Conservation (phyloP, 2,888 invertebrate genomes). For the Nymphalis polychloros region DNA sequence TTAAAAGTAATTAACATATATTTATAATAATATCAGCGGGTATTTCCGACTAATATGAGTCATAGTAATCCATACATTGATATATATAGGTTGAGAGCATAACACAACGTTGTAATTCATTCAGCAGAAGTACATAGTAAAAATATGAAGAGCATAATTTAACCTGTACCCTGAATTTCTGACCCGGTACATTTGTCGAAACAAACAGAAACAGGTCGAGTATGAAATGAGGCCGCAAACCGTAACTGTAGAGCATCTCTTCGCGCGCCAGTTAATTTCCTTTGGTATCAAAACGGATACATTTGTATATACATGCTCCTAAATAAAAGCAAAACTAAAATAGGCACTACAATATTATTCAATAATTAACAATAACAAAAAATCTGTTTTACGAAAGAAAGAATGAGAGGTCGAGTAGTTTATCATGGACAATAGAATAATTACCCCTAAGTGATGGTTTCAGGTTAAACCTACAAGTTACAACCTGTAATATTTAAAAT, state of each 20-base stretch:
- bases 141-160: conserved; percentile 13
- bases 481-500: too few relatives aligned
- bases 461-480: too few relatives aligned
- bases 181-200: conserved; percentile 29
- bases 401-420: too few relatives aligned
- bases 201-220: conserved; percentile 37
- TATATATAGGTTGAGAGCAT: background rate
- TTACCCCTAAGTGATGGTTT: too few relatives aligned
- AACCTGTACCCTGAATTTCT: conserved; percentile 17
- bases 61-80: too few relatives aligned
- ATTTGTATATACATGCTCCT: background rate
- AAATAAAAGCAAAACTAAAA: background rate
- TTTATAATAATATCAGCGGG: too few relatives aligned
- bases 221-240: conserved; percentile 31
- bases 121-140: background rate
- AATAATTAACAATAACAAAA: too few relatives aligned
- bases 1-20: too few relatives aligned
- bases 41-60: too few relatives aligned
- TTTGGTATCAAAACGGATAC: conserved; percentile 22
- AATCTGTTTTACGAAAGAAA: too few relatives aligned
- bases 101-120: background rate
- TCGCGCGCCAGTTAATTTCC: conserved; percentile 26
- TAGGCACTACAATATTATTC: background rate
- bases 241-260: conserved; percentile 27
- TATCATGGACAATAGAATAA: too few relatives aligned